Conservation (phyloP, 2,888 invertebrate species). For the Epinotia brunnichana region DNA sequence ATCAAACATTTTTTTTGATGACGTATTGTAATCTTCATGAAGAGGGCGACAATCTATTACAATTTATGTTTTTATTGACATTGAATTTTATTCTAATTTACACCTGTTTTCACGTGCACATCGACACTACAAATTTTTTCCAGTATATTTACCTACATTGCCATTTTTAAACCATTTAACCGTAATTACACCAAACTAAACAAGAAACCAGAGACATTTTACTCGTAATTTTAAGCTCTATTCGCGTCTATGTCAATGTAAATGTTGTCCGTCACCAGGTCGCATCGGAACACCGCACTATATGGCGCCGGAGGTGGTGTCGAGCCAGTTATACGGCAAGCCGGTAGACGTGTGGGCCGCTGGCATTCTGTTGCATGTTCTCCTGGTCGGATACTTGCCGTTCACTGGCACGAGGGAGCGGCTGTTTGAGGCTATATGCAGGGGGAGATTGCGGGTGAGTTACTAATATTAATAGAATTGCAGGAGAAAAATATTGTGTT, state of each 20-base stretch:
- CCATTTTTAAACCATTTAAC: background rate
- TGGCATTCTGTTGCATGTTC: conserved; percentile 96
- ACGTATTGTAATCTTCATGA: too few species aligned
- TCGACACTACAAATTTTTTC: background rate
- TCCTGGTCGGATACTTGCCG: conserved; percentile 96
- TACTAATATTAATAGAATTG: background rate
- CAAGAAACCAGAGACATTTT: background rate
- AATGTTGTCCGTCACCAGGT: conserved; percentile 81
- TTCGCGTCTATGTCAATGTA: background rate
- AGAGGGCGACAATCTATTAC: background rate
- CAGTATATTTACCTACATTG: background rate
- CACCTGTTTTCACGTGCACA: background rate
- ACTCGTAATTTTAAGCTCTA: background rate
- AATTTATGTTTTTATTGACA: background rate
- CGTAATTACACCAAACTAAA: background rate
- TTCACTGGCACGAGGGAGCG: conserved; percentile 97
- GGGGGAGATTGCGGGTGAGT: conserved; percentile 90
- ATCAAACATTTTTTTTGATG: too few species aligned
- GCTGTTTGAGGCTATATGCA: conserved; percentile 95
- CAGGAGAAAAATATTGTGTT: too few species aligned
- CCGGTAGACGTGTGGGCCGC: conserved; percentile 99
- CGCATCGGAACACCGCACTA: conserved; percentile 98
- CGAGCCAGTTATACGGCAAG: conserved; percentile 94
- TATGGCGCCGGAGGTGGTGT: conserved; percentile 99
- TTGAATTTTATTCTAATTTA: background rate